phyloP scores from a whole-genome alignment of 2,888 invertebrate species.

The Drosophila percnosoma region DNA sequence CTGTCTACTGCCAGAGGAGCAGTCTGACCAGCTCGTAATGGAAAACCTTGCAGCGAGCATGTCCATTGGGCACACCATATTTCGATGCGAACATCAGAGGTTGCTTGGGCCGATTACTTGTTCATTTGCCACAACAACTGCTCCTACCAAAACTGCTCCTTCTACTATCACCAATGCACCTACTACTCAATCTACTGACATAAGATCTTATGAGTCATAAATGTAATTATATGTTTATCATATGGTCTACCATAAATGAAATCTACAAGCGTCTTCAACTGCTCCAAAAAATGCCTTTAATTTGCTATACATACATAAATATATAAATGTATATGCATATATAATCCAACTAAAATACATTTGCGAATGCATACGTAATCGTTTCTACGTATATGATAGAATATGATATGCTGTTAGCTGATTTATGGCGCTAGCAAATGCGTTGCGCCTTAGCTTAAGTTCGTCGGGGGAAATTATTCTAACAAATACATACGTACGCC shows the following conservation, averaged over 20 bases:
- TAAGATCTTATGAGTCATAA: neutral
- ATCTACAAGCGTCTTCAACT: neutral
- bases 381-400: constrained; percentile 34
- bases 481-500: constrained; percentile 13
- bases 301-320: neutral
- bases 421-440: constrained; percentile 67
- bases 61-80: constrained; percentile 26
- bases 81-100: constrained; percentile 20
- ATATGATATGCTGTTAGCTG: constrained; percentile 59
- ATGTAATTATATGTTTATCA: neutral
- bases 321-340: neutral
- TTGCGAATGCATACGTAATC: constrained; percentile 43
- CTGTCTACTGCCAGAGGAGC: neutral
- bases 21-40: constrained; percentile 13
- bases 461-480: constrained; percentile 34
- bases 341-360: constrained; percentile 8
- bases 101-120: constrained; percentile 52
- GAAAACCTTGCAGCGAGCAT: constrained; percentile 22
- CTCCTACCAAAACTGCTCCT: too few relatives aligned
- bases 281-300: neutral
- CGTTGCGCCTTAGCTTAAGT: constrained; percentile 48
- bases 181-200: too few relatives aligned
- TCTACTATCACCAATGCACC: too few relatives aligned
- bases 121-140: neutral
- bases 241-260: neutral